Evolutionary conservation across 2,113 vertebrate genomes (phyloP).

Genomic region (Pangasianodon gigas): DNA sequence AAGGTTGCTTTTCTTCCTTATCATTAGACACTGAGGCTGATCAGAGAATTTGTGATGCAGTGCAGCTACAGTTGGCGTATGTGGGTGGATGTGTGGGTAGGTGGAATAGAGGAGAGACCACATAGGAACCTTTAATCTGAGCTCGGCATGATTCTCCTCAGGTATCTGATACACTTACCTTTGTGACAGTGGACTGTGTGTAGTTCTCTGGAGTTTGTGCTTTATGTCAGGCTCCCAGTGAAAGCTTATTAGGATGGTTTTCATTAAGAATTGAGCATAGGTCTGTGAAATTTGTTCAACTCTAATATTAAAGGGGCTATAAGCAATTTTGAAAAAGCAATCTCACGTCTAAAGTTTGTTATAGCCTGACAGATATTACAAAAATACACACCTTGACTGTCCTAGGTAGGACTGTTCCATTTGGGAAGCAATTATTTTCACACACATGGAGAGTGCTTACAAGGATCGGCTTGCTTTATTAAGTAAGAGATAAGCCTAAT

Average conservation of each 20-base stretch:
- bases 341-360: neutral
- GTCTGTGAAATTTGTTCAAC: neutral
- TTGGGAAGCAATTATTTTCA: neutral
- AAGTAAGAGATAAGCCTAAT: neutral
- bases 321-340: neutral
- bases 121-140: constrained; percentile 39
- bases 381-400: neutral
- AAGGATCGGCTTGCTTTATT: neutral
- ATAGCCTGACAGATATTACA: neutral
- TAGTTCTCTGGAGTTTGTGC: neutral
- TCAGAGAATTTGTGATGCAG: neutral
- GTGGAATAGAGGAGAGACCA: constrained; percentile 19
- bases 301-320: neutral
- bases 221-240: neutral
- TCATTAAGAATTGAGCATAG: neutral
- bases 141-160: neutral
- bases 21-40: neutral
- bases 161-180: neutral
- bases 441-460: neutral
- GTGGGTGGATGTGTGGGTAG: constrained; percentile 29
- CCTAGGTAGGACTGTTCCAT: neutral
- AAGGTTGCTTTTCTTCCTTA: neutral
- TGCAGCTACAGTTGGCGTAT: neutral
- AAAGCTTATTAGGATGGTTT: neutral
- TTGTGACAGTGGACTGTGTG: neutral